These are phyloP conservation scores for Neoitamus cyanurus DNA, from an alignment of 2,888 invertebrate genomes.

Conservation along the genomic window DNA sequence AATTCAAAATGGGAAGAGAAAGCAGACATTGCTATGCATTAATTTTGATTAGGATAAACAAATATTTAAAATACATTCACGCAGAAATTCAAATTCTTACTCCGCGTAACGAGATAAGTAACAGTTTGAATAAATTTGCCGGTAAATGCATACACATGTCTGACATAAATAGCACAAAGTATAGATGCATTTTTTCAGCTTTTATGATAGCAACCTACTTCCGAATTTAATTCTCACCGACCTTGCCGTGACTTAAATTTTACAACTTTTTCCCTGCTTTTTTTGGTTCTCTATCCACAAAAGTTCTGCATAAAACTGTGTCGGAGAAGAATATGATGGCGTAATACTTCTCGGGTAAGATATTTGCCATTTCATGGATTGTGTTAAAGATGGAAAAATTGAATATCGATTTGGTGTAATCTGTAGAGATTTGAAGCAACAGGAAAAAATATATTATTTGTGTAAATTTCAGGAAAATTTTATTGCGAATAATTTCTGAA, in stretches of 20 bases:
- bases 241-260: background rate
- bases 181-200: background rate
- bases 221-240: background rate
- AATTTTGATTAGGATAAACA: background rate
- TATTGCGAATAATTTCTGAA: background rate
- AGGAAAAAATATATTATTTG: slow-evolving; percentile 41
- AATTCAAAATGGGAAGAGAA: background rate
- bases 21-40: background rate
- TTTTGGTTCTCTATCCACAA: background rate
- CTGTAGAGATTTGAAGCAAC: slow-evolving; percentile 14
- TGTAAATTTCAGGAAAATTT: slow-evolving; percentile 39
- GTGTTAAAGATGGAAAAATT: slow-evolving; percentile 25
- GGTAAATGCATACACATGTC: too few relatives aligned
- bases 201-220: background rate
- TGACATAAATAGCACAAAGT: background rate
- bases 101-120: background rate
- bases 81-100: background rate
- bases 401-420: slow-evolving; percentile 37
- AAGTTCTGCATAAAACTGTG: slow-evolving; percentile 5
- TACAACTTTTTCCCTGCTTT: background rate
- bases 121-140: background rate
- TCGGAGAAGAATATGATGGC: slow-evolving; percentile 10
- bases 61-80: too few relatives aligned
- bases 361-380: background rate
- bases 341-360: background rate